Evolutionary conservation across 1,140 invertebrate species (phyloP).

Genomic region (Lerema accius): DNA sequence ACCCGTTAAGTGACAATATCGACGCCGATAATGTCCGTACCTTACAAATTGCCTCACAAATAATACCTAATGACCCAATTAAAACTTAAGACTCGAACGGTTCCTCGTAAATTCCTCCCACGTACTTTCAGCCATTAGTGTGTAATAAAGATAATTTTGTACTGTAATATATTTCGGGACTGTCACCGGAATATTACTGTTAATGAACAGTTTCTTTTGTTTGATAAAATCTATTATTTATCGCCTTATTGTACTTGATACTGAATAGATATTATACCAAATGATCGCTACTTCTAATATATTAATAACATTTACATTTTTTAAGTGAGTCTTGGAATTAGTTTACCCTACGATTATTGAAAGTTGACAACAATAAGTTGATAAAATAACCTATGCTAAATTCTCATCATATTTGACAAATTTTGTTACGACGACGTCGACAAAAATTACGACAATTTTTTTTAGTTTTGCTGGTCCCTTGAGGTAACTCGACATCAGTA

Average conservation of each 20-base stretch:
- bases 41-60: slow-evolving; percentile 28
- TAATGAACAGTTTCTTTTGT: background rate
- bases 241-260: background rate
- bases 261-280: too few relatives aligned
- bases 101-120: slow-evolving; percentile 22
- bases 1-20: slow-evolving; percentile 32
- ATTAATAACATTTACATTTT: too few relatives aligned
- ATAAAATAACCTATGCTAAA: too few relatives aligned
- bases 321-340: too few relatives aligned
- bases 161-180: slow-evolving; percentile 4
- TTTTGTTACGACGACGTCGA: too few relatives aligned
- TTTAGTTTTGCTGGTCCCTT: too few relatives aligned
- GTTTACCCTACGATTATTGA: too few relatives aligned
- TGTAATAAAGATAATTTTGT: slow-evolving; percentile 25
- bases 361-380: too few relatives aligned
- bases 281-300: too few relatives aligned
- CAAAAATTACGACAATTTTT: too few relatives aligned
- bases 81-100: slow-evolving; percentile 30
- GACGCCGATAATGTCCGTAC: slow-evolving; percentile 21
- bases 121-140: slow-evolving; percentile 25
- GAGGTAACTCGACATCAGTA: too few relatives aligned
- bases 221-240: background rate
- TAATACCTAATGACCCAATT: slow-evolving; percentile 33
- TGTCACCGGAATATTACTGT: background rate
- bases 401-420: too few relatives aligned